Evolutionary conservation across 2,888 invertebrate species (phyloP).

Genomic region (Alloplasta piceator): DNA sequence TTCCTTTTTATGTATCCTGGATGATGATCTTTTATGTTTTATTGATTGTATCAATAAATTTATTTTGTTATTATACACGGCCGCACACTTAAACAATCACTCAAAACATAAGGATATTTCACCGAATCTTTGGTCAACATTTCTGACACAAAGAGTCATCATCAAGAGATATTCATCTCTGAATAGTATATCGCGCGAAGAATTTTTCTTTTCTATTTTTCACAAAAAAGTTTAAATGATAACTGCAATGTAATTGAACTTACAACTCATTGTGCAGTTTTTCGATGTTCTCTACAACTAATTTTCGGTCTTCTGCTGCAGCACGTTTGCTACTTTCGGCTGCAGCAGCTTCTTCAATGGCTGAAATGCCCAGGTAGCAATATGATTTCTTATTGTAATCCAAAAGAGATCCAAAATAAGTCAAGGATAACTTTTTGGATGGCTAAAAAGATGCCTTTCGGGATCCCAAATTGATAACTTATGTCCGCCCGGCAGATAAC

Average conservation of each 20-base stretch:
- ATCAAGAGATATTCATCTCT: no score
- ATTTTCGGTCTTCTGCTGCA: constrained; percentile 58
- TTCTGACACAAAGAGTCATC: neutral
- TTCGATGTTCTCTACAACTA: constrained; percentile 61
- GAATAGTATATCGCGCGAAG: neutral
- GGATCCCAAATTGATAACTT: no score
- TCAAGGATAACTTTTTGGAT: no score
- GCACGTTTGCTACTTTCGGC: constrained; percentile 62
- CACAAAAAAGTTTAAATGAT: neutral
- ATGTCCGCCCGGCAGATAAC: no score
- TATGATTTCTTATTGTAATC: no score
- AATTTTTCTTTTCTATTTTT: neutral
- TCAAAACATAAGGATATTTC: neutral
- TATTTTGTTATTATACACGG: no score
- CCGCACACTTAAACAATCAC: neutral
- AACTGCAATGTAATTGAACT: constrained; percentile 32
- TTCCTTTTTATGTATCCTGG: no score
- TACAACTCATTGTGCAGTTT: constrained; percentile 63
- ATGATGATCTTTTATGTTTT: no score
- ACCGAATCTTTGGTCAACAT: neutral
- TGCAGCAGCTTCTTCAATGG: constrained; percentile 63
- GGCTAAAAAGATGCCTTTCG: no score
- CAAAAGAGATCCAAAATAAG: no score
- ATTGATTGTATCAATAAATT: no score
- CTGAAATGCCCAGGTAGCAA: no score